Evolutionary conservation across 2,113 vertebrate genomes (phyloP).

Genomic region (Oncorhynchus tshawytscha): DNA sequence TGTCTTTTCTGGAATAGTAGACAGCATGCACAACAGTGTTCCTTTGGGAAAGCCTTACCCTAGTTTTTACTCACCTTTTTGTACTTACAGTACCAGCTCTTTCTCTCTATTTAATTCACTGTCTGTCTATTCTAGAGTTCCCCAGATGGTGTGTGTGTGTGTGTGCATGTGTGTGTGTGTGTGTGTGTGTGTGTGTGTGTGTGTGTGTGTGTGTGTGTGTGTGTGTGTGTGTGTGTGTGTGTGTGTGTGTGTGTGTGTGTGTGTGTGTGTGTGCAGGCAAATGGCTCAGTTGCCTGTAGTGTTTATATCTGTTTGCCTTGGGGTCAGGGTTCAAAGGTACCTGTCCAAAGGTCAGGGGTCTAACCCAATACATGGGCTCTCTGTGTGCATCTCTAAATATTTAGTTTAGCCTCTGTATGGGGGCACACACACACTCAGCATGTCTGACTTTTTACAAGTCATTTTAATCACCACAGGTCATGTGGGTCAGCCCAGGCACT

Average conservation of each 20-base stretch:
- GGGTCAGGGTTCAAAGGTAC: too few species aligned
- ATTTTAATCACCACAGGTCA: neutral
- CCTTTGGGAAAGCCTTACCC: constrained; percentile 50
- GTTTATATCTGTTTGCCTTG: too few species aligned
- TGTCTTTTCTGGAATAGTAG: constrained; percentile 18
- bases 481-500: neutral
- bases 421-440: constrained; percentile 5
- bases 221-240: neutral
- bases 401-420: neutral
- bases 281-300: too few species aligned
- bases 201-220: neutral
- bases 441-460: neutral
- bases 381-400: neutral
- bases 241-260: too few species aligned
- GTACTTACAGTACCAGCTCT: constrained; percentile 46
- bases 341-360: too few species aligned
- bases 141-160: neutral
- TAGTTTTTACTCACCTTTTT: constrained; percentile 48
- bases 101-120: constrained; percentile 31
- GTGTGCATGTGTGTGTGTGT: too few species aligned
- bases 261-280: too few species aligned
- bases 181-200: neutral
- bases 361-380: too few species aligned
- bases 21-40: constrained; percentile 36
- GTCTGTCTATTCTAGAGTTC: constrained; percentile 19